A percentile compares a stretch with the other conserved stretches of the same genome.
phyloP scores from a whole-genome alignment of 2,888 invertebrate species.

The Oscheius sp. region DNA sequence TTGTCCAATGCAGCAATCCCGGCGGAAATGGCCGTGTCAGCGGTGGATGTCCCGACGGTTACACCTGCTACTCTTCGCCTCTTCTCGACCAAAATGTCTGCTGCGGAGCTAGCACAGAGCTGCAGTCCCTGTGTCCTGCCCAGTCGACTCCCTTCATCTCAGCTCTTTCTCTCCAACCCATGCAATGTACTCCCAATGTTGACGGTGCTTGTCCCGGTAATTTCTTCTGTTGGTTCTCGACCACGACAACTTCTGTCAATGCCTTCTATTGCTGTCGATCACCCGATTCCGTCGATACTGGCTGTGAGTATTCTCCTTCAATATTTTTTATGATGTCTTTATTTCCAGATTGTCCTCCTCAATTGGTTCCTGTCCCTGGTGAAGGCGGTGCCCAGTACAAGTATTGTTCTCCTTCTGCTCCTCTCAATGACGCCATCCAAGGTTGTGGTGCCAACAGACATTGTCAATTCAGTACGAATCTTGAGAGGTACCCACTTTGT shows the following conservation, averaged over 20 bases:
- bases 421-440: constrained; percentile 70
- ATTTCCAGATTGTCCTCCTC: constrained; percentile 69
- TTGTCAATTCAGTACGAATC: constrained; percentile 70
- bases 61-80: constrained; percentile 69
- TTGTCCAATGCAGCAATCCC: constrained; percentile 69
- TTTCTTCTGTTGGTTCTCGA: constrained; percentile 73
- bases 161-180: constrained; percentile 72
- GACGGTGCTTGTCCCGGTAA: constrained; percentile 72
- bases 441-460: constrained; percentile 72
- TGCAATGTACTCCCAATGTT: constrained; percentile 73
- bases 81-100: constrained; percentile 72
- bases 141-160: constrained; percentile 72
- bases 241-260: constrained; percentile 69
- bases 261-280: constrained; percentile 73
- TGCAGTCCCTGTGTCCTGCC: constrained; percentile 70
- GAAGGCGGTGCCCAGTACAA: constrained; percentile 70
- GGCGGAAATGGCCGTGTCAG: constrained; percentile 61
- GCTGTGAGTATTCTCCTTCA: constrained; percentile 54
- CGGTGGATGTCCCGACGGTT: constrained; percentile 72
- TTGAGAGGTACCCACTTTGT: constrained; percentile 47
- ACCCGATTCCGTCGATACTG: constrained; percentile 71
- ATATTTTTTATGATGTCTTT: background rate
- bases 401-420: constrained; percentile 71
- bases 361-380: constrained; percentile 72
- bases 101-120: constrained; percentile 70